Evolutionary conservation across 2,113 vertebrate genomes (phyloP).

Genomic region (Hystrix brachyura): DNA sequence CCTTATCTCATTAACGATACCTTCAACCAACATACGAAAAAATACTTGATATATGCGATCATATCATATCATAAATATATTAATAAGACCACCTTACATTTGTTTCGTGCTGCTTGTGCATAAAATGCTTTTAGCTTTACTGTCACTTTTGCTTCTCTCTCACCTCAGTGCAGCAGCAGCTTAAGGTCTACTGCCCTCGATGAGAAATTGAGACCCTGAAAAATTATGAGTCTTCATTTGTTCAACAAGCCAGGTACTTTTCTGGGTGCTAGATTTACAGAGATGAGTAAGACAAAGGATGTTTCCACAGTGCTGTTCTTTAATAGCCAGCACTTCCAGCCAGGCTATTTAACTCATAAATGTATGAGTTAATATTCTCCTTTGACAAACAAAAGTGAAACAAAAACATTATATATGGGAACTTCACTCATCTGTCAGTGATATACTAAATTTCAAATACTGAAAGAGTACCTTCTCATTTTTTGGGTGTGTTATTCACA

Average conservation of each 20-base stretch:
- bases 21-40: constrained; percentile 20
- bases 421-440: constrained; percentile 23
- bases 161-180: background rate
- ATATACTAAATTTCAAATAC: constrained; percentile 8
- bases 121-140: background rate
- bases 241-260: constrained; percentile 19
- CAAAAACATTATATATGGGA: background rate
- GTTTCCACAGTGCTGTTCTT: background rate
- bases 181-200: background rate
- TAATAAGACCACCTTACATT: background rate
- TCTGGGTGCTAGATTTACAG: background rate
- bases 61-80: background rate
- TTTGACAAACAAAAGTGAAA: background rate
- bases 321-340: background rate
- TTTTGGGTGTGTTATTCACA: background rate
- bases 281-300: background rate
- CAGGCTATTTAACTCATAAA: background rate
- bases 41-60: background rate
- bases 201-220: background rate
- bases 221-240: background rate
- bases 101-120: background rate
- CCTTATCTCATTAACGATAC: background rate
- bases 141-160: background rate
- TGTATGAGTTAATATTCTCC: background rate
- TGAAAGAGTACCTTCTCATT: background rate